phyloP scores from a whole-genome alignment of 92 coral and sea anemone genomes.

The Micromussa lordhowensis region DNA sequence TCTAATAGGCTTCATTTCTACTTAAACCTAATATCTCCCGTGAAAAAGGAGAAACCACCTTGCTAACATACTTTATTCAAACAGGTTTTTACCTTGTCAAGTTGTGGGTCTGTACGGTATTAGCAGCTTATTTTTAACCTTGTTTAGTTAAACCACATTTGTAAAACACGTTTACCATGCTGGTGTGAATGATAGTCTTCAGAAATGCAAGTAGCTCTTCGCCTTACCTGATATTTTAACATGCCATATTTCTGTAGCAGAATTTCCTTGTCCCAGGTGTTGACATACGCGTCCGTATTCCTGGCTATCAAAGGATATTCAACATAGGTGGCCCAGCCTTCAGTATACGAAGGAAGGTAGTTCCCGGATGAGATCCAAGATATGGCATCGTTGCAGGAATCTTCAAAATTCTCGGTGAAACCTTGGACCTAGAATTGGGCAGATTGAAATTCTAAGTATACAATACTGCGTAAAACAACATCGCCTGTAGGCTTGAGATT shows the following conservation, averaged over 20 bases:
- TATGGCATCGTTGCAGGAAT: slow-evolving; percentile 46
- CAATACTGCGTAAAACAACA: no score
- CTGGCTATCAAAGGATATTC: slow-evolving; percentile 76
- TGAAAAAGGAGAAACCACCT: no score
- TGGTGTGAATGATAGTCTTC: no score
- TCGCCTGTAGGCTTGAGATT: no score
- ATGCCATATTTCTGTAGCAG: slow-evolving; percentile 82
- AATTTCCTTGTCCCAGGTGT: slow-evolving; percentile 29
- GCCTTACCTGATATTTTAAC: slow-evolving; percentile 58
- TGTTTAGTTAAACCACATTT: no score
- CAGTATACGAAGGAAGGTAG: slow-evolving; percentile 83
- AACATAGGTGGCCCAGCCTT: slow-evolving; percentile 97
- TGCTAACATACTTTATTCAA: no score
- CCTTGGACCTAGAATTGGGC: slow-evolving; percentile 77
- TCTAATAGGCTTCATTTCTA: no score
- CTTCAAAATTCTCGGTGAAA: slow-evolving; percentile 68
- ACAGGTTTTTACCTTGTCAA: no score
- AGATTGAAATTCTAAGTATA: not conserved
- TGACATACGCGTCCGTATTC: slow-evolving; percentile 74
- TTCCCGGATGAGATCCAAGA: slow-evolving; percentile 61
- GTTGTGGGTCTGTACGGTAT: no score
- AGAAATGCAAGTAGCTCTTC: not conserved
- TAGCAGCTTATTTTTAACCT: no score
- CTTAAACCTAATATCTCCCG: no score
- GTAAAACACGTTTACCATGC: no score